Evolutionary conservation across 1,140 invertebrate genomes (phyloP), one percentile per base, ranked within the genome.

Genomic region (Papilio polyxenes): DNA sequence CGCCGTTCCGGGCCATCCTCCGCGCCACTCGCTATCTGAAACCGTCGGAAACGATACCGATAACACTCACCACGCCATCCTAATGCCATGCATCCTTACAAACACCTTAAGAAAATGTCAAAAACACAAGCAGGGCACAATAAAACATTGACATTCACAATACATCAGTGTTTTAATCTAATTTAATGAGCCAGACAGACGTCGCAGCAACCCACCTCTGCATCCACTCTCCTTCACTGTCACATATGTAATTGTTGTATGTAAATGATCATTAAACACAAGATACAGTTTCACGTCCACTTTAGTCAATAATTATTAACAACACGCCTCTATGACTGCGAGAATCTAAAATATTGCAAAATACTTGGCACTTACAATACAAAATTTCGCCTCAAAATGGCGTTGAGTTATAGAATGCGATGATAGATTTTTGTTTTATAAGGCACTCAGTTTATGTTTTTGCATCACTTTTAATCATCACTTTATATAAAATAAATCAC

Each of bases 331-430:
- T 77, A 81, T 72, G 72, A 89, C 85, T 85, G 85, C 83, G 81
- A 86, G 78, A 88, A 90, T 88, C 80, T 84, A 92, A 92, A 93
- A 92, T 94, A 94, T 93, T 93, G 92, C 93, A 87, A 95, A 94
- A 94, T 94, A 95, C 92, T 93, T 95, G 93, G 92, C 93, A 94
- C 93, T 94, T 94, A 95, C 93, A 93, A 89, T 92, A 94, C 89
- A 93, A 94, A 93, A 94, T 94, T 95, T 95, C 92, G 94, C 93
- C 93, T 95, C 94, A 95, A 95, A 94, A 95, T 95, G 94, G 94
- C 94, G 94, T 94, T 95, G 89, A 90, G 88, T 89, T 93, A 94
- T 92, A 94, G 92, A 93, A 94, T 92, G 93, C 90, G 93, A 94
- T 91, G 93, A 94, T 92, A 93, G 93, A 92, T 94, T 94, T 94